These are phyloP conservation scores for Elanoides forficatus DNA, from an alignment of 2,113 vertebrate species.

Conservation along the genomic window DNA sequence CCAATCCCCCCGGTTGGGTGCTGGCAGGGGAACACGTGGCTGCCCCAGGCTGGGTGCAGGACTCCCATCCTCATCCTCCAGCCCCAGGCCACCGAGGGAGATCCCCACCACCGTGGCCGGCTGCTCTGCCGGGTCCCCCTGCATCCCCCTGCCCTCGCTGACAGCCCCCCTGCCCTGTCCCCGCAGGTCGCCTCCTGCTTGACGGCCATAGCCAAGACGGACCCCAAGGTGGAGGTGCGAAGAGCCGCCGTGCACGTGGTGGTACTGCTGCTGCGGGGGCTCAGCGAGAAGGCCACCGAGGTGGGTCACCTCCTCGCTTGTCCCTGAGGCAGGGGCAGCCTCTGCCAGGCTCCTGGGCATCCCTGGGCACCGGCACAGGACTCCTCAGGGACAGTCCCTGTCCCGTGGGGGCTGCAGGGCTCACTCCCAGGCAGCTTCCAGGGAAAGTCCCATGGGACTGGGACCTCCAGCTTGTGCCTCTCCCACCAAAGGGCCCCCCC, in stretches of 20 bases:
- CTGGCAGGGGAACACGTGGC: fast-evolving
- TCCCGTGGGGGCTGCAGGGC: fast-evolving
- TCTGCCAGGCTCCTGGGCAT: neutral
- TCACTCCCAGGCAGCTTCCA: neutral
- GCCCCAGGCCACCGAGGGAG: neutral
- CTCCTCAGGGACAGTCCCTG: neutral
- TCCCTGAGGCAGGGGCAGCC: neutral
- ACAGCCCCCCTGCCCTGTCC: neutral
- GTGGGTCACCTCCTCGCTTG: constrained; percentile 59
- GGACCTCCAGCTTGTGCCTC: neutral
- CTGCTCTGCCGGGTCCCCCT: fast-evolving
- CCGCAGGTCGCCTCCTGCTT: constrained; percentile 74
- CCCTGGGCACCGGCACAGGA: fast-evolving
- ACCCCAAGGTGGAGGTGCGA: constrained; percentile 84
- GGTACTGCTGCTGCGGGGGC: constrained; percentile 84
- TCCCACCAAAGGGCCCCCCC: neutral
- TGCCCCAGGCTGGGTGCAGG: neutral
- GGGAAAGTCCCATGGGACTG: neutral
- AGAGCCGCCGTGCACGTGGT: constrained; percentile 90
- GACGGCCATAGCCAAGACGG: constrained; percentile 82
- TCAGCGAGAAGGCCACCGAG: constrained; percentile 85
- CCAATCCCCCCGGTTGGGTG: fast-evolving
- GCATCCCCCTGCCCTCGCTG: neutral
- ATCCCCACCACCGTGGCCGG: fast-evolving
- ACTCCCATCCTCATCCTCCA: neutral